Conservation (phyloP, 1,140 invertebrate genomes). For the Lasaia peninsularis region DNA sequence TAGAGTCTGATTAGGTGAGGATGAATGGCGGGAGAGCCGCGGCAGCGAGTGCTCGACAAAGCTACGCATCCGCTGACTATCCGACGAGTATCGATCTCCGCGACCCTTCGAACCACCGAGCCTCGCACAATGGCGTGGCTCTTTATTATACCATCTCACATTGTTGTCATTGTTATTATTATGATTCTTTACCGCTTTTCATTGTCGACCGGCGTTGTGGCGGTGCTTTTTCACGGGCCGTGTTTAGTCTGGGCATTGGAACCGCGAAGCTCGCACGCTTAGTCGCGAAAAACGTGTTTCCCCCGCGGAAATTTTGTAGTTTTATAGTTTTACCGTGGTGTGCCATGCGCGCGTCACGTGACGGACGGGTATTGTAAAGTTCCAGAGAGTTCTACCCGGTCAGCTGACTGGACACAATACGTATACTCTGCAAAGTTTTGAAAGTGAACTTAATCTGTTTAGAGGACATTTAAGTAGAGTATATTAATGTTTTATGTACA, state of each 20-base stretch:
- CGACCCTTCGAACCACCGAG: slow-evolving; percentile 69
- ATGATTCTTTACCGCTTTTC: slow-evolving; percentile 77
- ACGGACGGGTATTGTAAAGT: slow-evolving; percentile 24
- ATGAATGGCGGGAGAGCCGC: slow-evolving; percentile 52
- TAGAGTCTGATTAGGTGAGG: slow-evolving; percentile 59
- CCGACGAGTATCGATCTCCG: slow-evolving; percentile 71
- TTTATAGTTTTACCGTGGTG: slow-evolving; percentile 42
- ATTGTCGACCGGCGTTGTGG: slow-evolving; percentile 73
- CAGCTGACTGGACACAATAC: slow-evolving; percentile 36
- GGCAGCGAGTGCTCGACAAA: slow-evolving; percentile 46
- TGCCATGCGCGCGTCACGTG: slow-evolving; percentile 39
- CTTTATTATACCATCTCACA: slow-evolving; percentile 77
- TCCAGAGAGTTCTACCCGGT: slow-evolving; percentile 23
- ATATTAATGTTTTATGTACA: neutral
- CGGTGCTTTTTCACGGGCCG: slow-evolving; percentile 74
- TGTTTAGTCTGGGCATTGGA: slow-evolving; percentile 74
- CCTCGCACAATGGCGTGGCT: slow-evolving; percentile 70
- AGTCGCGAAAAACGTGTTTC: slow-evolving; percentile 71
- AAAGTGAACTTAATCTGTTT: slow-evolving; percentile 6
- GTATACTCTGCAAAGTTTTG: slow-evolving; percentile 18
- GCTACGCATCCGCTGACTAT: slow-evolving; percentile 65
- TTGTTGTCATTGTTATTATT: slow-evolving; percentile 78
- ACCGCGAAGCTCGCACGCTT: slow-evolving; percentile 73
- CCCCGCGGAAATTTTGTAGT: slow-evolving; percentile 56
- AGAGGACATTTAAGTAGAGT: slow-evolving; percentile 10